Evolutionary conservation across 2,113 vertebrate genomes (phyloP).

Genomic region (Pterophyllum scalare): DNA sequence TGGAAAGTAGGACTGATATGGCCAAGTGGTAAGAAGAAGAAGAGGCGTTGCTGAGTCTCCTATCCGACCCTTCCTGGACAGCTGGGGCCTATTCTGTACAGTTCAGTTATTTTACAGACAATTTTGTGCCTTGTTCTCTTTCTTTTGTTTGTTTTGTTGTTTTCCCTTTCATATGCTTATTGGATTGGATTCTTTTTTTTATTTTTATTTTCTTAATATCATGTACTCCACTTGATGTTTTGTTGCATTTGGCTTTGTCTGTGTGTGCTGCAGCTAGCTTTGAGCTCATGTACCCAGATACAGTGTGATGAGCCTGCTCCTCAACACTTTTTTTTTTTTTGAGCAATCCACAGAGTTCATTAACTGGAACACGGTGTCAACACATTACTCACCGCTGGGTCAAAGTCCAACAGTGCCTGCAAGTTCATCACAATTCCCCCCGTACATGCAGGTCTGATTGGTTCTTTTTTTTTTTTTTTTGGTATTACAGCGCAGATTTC

Average conservation of each 20-base stretch:
- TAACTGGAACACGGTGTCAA: slow-evolving; percentile 51
- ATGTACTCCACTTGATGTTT: slow-evolving; percentile 54
- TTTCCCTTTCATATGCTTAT: slow-evolving; percentile 78
- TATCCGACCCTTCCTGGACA: slow-evolving; percentile 88
- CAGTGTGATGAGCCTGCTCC: slow-evolving; percentile 32
- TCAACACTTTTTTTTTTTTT: not conserved
- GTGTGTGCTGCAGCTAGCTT: slow-evolving; percentile 63
- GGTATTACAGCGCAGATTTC: slow-evolving; percentile 15
- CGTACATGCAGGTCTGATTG: slow-evolving; percentile 36
- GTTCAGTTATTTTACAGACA: slow-evolving; percentile 93
- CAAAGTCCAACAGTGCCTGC: slow-evolving; percentile 39
- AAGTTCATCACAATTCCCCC: slow-evolving; percentile 18
- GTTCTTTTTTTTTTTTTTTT: not conserved
- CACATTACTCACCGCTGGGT: slow-evolving; percentile 39
- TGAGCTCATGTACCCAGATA: slow-evolving; percentile 63
- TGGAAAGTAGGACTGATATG: slow-evolving; percentile 81
- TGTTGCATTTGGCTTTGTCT: slow-evolving; percentile 69
- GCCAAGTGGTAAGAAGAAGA: slow-evolving; percentile 84
- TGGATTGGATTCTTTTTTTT: slow-evolving; percentile 43
- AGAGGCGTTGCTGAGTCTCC: slow-evolving; percentile 84
- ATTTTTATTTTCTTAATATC: slow-evolving; percentile 7
- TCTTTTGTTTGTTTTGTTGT: slow-evolving; percentile 76
- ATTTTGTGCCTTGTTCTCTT: slow-evolving; percentile 99
- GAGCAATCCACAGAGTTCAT: slow-evolving; percentile 33
- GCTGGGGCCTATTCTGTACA: slow-evolving; percentile 90